A percentile compares a stretch with the other conserved stretches of the same genome.
Evolutionary conservation across 2,113 vertebrate genomes (phyloP).

Genomic region (Vulpes ferrilata): DNA sequence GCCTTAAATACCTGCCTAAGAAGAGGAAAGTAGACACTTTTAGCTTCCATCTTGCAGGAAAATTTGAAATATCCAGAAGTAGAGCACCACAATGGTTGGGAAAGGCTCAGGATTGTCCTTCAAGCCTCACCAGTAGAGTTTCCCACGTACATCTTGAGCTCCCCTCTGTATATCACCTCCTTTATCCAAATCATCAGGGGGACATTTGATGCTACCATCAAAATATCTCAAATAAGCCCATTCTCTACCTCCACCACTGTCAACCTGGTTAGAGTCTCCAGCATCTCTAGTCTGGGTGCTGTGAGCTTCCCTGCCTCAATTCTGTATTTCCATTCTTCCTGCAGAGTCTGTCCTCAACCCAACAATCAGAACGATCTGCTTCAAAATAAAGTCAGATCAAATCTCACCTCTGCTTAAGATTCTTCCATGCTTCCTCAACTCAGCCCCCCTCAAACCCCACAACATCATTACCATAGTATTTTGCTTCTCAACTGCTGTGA

Average conservation of each 20-base stretch:
- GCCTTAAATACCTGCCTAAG: not conserved
- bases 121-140: not conserved
- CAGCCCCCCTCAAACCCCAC: too few relatives aligned
- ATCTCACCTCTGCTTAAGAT: not conserved
- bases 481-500: not conserved
- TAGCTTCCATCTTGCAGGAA: not conserved
- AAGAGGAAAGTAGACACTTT: not conserved
- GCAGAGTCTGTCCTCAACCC: not conserved
- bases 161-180: not conserved
- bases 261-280: not conserved
- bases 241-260: not conserved
- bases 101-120: not conserved
- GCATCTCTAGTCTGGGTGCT: not conserved
- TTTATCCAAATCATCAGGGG: not conserved
- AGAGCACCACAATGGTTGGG: too few relatives aligned
- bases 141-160: not conserved
- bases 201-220: not conserved
- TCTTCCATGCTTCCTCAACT: not conserved
- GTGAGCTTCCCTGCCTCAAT: too few relatives aligned
- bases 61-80: not conserved
- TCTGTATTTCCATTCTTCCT: not conserved
- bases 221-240: not conserved
- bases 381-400: not conserved
- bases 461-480: not conserved
- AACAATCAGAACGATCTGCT: not conserved